Evolutionary conservation across 2,797 vertebrate genomes (phyloP).

Genomic region (Gobio occitaniae): DNA sequence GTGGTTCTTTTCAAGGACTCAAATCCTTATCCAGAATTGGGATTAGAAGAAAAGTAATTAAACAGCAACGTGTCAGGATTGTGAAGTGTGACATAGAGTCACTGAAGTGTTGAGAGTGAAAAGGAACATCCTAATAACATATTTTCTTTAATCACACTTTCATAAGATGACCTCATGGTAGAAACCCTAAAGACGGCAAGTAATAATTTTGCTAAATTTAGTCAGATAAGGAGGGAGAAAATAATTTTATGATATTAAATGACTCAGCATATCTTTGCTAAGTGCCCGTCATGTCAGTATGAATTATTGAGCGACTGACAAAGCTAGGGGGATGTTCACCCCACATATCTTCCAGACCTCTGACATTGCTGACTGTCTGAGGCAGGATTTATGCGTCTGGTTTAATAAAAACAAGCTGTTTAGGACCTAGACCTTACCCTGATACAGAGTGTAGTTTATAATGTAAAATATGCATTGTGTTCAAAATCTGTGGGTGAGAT

Average conservation of each 20-base stretch:
- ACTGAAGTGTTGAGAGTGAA: slow-evolving; percentile 19
- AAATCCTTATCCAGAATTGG: slow-evolving; percentile 33
- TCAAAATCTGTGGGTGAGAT: background rate
- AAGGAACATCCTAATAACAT: slow-evolving; percentile 9
- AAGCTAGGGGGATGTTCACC: slow-evolving; percentile 1
- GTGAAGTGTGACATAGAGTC: slow-evolving; percentile 30
- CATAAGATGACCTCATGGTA: background rate
- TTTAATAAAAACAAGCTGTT: slow-evolving; percentile 14
- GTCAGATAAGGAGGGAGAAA: background rate
- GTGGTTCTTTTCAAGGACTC: slow-evolving; percentile 27
- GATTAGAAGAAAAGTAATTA: slow-evolving; percentile 43
- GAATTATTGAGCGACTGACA: slow-evolving; percentile 16
- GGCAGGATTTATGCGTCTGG: background rate
- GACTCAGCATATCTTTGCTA: slow-evolving; percentile 1
- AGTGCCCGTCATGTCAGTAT: background rate
- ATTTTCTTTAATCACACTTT: slow-evolving; percentile 7
- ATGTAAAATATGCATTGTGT: background rate
- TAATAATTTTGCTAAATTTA: background rate
- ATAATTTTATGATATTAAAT: background rate
- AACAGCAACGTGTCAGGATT: slow-evolving; percentile 4
- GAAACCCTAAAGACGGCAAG: background rate
- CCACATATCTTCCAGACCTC: background rate
- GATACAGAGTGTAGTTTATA: background rate
- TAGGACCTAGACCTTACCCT: background rate
- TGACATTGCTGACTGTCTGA: slow-evolving; percentile 12